Evolutionary conservation across 2,113 vertebrate species (phyloP).

Genomic region (Dendropsophus ebraccatus): DNA sequence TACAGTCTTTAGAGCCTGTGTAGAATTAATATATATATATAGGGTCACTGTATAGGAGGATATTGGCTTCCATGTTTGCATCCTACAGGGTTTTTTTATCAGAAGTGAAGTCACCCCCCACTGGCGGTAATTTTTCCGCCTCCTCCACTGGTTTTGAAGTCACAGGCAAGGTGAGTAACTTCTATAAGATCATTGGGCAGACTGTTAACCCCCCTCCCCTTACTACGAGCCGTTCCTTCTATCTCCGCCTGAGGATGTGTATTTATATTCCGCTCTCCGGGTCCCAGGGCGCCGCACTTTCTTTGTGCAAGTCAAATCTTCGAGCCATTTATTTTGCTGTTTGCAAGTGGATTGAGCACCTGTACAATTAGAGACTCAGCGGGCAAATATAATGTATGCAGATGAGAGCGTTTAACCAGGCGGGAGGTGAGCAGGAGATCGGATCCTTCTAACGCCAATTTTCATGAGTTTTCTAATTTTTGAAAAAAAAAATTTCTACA

Average conservation of each 20-base stretch:
- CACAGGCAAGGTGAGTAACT: not conserved
- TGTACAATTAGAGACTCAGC: slow-evolving; percentile 51
- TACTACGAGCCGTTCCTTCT: not conserved
- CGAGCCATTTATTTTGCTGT: not conserved
- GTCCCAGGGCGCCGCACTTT: not conserved
- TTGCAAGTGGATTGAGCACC: slow-evolving; percentile 29
- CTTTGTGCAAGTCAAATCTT: slow-evolving; percentile 15
- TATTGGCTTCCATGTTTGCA: no score
- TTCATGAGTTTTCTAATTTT: not conserved
- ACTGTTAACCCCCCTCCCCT: not conserved
- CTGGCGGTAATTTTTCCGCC: no score
- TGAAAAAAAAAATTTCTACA: no score
- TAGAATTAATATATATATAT: no score
- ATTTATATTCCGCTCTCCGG: not conserved
- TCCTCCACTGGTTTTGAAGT: no score
- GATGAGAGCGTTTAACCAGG: slow-evolving; percentile 41
- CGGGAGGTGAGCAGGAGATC: slow-evolving; percentile 32
- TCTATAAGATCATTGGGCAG: not conserved
- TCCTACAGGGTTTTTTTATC: no score
- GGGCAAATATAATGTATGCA: slow-evolving; percentile 41
- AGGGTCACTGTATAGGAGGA: no score
- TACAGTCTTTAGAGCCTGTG: no score
- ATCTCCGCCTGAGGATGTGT: not conserved
- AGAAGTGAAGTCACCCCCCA: no score
- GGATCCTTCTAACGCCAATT: slow-evolving; percentile 6